phyloP scores from a whole-genome alignment of 2,113 vertebrate genomes.

The Equus przewalskii region DNA sequence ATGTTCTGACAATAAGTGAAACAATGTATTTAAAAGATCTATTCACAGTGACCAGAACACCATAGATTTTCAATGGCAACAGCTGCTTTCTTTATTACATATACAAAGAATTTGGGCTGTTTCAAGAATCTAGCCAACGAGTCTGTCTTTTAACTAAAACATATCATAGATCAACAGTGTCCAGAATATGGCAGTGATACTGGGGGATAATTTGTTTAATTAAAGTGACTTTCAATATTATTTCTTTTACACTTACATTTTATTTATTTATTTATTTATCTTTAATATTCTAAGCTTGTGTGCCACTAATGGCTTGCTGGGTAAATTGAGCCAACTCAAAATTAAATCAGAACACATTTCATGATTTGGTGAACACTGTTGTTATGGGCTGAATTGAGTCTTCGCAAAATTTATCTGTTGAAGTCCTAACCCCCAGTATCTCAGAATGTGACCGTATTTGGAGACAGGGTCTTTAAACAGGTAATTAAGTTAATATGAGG shows the following conservation, averaged over 20 bases:
- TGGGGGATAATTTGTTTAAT: conserved; percentile 16
- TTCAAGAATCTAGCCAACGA: neutral
- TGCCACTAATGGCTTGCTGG: neutral
- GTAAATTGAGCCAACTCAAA: neutral
- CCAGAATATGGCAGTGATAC: neutral
- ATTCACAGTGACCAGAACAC: neutral
- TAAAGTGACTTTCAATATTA: conserved; percentile 8
- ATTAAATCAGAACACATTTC: neutral
- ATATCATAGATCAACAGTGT: neutral
- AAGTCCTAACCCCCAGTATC: neutral
- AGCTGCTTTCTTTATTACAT: neutral
- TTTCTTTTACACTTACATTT: neutral
- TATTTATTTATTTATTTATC: neutral
- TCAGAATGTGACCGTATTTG: neutral
- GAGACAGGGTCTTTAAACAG: neutral
- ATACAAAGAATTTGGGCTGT: neutral
- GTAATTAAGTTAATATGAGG: neutral
- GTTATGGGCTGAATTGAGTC: neutral
- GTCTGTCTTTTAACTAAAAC: conserved; percentile 23
- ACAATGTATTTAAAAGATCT: neutral
- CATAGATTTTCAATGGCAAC: neutral
- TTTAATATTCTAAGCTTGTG: neutral
- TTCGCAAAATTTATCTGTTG: neutral
- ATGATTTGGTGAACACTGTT: neutral
- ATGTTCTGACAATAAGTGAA: conserved; percentile 25